These are phyloP conservation scores for Auanema sp. DNA, from an alignment of 2,888 invertebrate genomes.

Conservation along the genomic window DNA sequence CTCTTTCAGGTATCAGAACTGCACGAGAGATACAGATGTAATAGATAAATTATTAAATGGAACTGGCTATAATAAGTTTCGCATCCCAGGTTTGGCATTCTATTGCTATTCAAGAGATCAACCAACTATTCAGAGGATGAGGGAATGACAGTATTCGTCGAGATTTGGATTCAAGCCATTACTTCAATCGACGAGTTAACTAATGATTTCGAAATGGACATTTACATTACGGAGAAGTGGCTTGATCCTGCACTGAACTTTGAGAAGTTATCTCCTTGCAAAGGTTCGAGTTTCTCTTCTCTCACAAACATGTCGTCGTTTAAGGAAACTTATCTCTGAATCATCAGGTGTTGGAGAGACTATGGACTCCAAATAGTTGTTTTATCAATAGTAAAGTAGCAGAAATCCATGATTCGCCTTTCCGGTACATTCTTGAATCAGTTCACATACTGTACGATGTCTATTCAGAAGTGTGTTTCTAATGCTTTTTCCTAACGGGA, in stretches of 20 bases:
- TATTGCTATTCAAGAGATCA: too few relatives aligned
- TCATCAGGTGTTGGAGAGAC: slow-evolving; percentile 42
- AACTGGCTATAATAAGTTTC: slow-evolving; percentile 63
- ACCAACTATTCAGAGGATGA: slow-evolving; percentile 36
- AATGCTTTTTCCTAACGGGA: slow-evolving; percentile 55
- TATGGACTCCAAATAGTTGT: slow-evolving; percentile 62
- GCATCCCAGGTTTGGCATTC: slow-evolving; percentile 54
- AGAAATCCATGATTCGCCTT: slow-evolving; percentile 51
- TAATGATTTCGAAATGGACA: slow-evolving; percentile 55
- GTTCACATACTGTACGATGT: too few relatives aligned
- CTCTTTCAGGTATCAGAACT: slow-evolving; percentile 36
- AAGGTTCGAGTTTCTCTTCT: slow-evolving; percentile 13
- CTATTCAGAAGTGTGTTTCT: slow-evolving; percentile 44
- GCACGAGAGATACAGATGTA: slow-evolving; percentile 57
- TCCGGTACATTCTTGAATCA: slow-evolving; percentile 22
- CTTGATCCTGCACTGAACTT: slow-evolving; percentile 48
- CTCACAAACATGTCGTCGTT: slow-evolving; percentile 1
- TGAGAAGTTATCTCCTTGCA: slow-evolving; percentile 45
- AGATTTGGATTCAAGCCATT: slow-evolving; percentile 52
- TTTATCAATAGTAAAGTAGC: slow-evolving; percentile 55
- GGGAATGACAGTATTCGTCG: slow-evolving; percentile 45
- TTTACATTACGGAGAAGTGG: slow-evolving; percentile 54
- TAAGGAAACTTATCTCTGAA: slow-evolving; percentile 50
- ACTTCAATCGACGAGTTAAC: slow-evolving; percentile 52
- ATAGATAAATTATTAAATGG: slow-evolving; percentile 61